Conservation (phyloP, 2,888 invertebrate genomes). For the Philereme transversata region DNA sequence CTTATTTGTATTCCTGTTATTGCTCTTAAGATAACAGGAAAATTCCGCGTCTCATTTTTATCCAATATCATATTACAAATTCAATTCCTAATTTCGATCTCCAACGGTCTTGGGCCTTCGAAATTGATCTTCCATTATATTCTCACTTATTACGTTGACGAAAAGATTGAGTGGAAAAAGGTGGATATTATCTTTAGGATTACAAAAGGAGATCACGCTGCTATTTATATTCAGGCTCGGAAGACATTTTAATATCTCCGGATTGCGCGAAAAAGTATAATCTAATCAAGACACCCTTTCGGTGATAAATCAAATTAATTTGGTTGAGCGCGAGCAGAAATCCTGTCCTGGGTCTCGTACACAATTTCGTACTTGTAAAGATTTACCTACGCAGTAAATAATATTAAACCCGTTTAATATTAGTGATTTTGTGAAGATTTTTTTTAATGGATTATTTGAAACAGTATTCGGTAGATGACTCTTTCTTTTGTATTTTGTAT, state of each 20-base stretch:
- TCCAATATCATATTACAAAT: constrained; percentile 42
- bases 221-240: constrained; percentile 50
- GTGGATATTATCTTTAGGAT: constrained; percentile 42
- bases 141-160: constrained; percentile 40
- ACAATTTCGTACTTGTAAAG: background rate
- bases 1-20: constrained; percentile 21
- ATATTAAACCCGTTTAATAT: too few relatives aligned
- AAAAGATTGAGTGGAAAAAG: constrained; percentile 40
- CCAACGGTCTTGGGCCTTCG: constrained; percentile 29
- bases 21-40: constrained; percentile 24
- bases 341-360: background rate
- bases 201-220: constrained; percentile 43
- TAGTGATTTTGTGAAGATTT: too few relatives aligned
- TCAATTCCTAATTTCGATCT: constrained; percentile 42
- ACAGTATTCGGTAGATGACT: too few relatives aligned
- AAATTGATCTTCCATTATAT: constrained; percentile 42
- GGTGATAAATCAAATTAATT: constrained; percentile 60
- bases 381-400: too few relatives aligned
- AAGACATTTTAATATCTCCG: constrained; percentile 53
- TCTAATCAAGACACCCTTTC: constrained; percentile 58
- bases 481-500: too few relatives aligned
- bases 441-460: too few relatives aligned
- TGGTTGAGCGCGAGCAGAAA: constrained; percentile 35
- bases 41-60: constrained; percentile 29
- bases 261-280: constrained; percentile 55